These are phyloP conservation scores for Nasua narica DNA, from an alignment of 2,797 vertebrate genomes.

Conservation along the genomic window DNA sequence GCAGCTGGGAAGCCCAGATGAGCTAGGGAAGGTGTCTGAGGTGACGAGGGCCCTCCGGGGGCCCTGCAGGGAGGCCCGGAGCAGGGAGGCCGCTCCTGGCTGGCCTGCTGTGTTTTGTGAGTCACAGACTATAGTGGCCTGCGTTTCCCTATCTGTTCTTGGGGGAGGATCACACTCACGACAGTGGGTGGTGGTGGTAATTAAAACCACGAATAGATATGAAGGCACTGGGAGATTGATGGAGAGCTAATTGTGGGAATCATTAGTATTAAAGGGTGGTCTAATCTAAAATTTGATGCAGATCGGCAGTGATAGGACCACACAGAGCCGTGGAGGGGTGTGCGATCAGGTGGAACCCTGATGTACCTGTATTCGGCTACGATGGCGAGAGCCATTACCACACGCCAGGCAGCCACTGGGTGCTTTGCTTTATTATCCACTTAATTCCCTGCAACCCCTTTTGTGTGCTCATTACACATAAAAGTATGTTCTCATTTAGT, in stretches of 20 bases:
- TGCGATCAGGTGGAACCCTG: neutral
- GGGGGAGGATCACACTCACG: neutral
- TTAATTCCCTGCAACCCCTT: neutral
- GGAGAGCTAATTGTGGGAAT: neutral
- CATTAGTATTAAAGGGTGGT: neutral
- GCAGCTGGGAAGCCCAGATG: neutral
- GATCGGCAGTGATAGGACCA: neutral
- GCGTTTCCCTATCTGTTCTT: neutral
- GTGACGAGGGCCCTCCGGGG: neutral
- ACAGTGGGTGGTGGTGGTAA: neutral
- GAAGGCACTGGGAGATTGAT: neutral
- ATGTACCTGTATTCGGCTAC: neutral
- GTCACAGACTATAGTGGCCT: neutral
- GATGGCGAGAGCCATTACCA: neutral
- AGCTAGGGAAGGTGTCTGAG: neutral
- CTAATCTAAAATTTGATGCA: neutral
- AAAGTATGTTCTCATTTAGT: neutral
- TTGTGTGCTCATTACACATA: neutral
- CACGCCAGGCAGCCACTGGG: neutral
- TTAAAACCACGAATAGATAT: neutral
- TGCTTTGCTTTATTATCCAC: neutral
- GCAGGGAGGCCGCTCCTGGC: neutral
- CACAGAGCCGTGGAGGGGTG: accelerated
- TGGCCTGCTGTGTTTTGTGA: neutral
- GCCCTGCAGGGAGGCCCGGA: neutral